These are phyloP conservation scores for Helogale parvula DNA, from an alignment of 2,113 vertebrate genomes.

Conservation along the genomic window DNA sequence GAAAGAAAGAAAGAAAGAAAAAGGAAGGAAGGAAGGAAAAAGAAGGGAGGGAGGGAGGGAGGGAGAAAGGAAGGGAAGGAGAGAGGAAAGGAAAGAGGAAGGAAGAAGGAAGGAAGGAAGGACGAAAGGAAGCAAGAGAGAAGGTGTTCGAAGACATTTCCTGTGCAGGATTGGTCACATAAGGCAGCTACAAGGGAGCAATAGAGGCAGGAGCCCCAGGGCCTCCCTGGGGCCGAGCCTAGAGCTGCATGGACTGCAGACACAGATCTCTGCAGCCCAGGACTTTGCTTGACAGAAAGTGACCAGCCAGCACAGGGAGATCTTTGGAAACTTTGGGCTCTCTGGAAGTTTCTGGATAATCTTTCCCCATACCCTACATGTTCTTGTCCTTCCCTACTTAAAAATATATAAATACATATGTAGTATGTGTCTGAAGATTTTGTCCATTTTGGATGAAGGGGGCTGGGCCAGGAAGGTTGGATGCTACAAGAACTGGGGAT, in stretches of 20 bases:
- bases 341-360: background rate
- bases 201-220: background rate
- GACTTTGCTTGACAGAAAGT: background rate
- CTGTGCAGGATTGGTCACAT: background rate
- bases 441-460: background rate
- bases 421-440: background rate
- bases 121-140: background rate
- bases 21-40: no score
- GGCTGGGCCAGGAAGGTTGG: background rate
- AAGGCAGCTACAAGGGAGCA: background rate
- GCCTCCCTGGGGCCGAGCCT: background rate
- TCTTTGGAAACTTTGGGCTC: background rate
- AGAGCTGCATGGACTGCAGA: background rate
- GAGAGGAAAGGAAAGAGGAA: no score
- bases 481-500: fast-evolving
- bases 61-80: no score
- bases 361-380: background rate
- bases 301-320: background rate
- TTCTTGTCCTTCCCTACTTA: background rate
- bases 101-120: fast-evolving
- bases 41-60: no score
- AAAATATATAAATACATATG: background rate
- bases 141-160: background rate
- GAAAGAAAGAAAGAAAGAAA: no score
- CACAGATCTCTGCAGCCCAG: no score